phyloP scores from a whole-genome alignment of 2,888 invertebrate species.

The Andricus quercusramuli region DNA sequence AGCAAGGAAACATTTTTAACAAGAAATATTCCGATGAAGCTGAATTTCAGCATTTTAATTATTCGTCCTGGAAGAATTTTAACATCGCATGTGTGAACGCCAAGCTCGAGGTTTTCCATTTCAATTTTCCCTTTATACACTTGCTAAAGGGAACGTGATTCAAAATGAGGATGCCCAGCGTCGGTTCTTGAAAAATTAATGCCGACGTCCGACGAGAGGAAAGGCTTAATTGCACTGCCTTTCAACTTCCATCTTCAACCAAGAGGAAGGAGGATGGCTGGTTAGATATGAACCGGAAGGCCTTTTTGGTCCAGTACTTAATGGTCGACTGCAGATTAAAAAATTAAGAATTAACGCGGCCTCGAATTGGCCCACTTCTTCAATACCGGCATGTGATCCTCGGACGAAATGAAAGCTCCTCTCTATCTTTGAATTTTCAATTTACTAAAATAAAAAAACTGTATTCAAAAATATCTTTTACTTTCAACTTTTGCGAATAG shows the following conservation, averaged over 20 bases:
- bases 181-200: slow-evolving; percentile 73
- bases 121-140: slow-evolving; percentile 17
- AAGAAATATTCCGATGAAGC: no score
- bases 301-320: slow-evolving; percentile 59
- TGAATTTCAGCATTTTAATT: not conserved
- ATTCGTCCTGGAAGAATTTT: not conserved
- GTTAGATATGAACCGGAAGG: slow-evolving; percentile 53
- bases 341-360: slow-evolving; percentile 74
- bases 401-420: not conserved
- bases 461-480: not conserved
- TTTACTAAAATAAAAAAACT: not conserved
- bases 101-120: slow-evolving; percentile 17
- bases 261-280: slow-evolving; percentile 54
- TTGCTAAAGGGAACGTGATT: slow-evolving; percentile 27
- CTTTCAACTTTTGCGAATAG: not conserved
- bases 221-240: slow-evolving; percentile 73
- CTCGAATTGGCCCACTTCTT: slow-evolving; percentile 62
- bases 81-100: not conserved
- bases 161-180: slow-evolving; percentile 66
- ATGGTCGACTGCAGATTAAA: slow-evolving; percentile 71
- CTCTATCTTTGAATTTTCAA: not conserved
- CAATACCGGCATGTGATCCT: slow-evolving; percentile 31
- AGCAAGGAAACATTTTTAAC: no score
- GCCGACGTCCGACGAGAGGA: slow-evolving; percentile 67
- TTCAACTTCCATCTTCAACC: slow-evolving; percentile 68